Evolutionary conservation across 1,140 invertebrate genomes (phyloP), one percentile per base, ranked within the genome.

Genomic region (Calycopis cecrops): DNA sequence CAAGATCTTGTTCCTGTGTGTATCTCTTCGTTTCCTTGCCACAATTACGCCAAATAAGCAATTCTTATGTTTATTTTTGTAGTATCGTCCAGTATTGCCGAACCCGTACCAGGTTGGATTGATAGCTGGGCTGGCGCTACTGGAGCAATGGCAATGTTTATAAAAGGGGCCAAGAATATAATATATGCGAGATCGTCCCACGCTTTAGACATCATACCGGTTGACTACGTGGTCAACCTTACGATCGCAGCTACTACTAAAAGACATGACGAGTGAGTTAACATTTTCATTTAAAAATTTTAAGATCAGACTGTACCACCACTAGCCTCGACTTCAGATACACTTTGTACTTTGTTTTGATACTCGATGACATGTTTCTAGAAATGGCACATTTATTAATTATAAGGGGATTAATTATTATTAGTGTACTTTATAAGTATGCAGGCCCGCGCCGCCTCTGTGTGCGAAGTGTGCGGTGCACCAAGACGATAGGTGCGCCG

Each of bases 41-140:
- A n/a, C n/a, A n/a, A n/a, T n/a, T n/a, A n/a, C n/a, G n/a, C n/a
- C n/a, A n/a, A n/a, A n/a, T n/a, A n/a, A n/a, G n/a, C n/a, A n/a
- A n/a, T n/a, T n/a, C n/a, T n/a, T n/a, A n/a, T n/a, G 1, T 16
- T 14, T 3, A 14, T 14, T 16, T 16, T 50, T 48, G 17, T 17
- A 57, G 55, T 57, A 10, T 14, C 37, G 9, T 18, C 55, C 11
- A 51, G 48, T 47, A 11, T 51, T 11, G 48, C 37, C 10, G 55
- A 57, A 28, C 55, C 55, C 14, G 8, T 35, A 11, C 48, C 38
- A 9, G 48, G 55, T 6, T 57, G 55, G 55, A 11, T 57, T 0
- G 55, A 57, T 34, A 51, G 42, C 17, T n/a, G 9, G 11, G 17
- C n/a, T 8, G 50, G 50, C 4, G 16, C 16, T n/a, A 14, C 16